Evolutionary conservation across 2,113 vertebrate species (phyloP), one percentile per base, ranked within the genome.

Genomic region (Paralichthys olivaceus): DNA sequence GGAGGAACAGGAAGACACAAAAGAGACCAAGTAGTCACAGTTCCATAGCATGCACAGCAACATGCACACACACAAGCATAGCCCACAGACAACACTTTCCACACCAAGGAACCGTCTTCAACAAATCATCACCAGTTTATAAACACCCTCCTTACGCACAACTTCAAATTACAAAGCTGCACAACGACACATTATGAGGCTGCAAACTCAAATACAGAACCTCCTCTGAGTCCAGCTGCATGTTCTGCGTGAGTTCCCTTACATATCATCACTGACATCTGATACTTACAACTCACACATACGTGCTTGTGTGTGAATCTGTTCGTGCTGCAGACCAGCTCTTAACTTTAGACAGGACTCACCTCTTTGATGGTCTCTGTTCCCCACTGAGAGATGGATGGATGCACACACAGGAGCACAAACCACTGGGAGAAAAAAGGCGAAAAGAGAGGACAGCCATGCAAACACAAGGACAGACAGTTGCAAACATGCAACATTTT

Each of bases 301-400:
- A 64, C 55, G 45, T 79, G 73, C 22, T 22, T 12, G 29, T 20
- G 5, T 28, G 60, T 28, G 13, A 28, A 17, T 22, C 29, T 43
- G 51, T 56, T 25, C 4, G 56, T 62, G 45, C 63, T 20, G 43
- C 74, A 76, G 53, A 74, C 26, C 23, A 25, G 61, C 65, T 66
- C 55, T 59, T 71, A 78, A 86, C 83, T 85, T 81, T 70, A 72
- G 72, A 84, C 74, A 53, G 61, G 69, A 91, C 91, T 93, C 85
- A 93, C 91, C 90, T 89, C 85, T 62, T 22, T 15, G 62, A 86
- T 55, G 81, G 63, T 75, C 59, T 67, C 47, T 22, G 68, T 62
- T 82, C 65, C 71, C 43, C 76, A 51, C 20, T 57, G 43, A 69
- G 63, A 67, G 72, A 84, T 32, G 77, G 62, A 40, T 45, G 29